Conservation (phyloP, 2,888 invertebrate genomes). For the Cantharis rufa region DNA sequence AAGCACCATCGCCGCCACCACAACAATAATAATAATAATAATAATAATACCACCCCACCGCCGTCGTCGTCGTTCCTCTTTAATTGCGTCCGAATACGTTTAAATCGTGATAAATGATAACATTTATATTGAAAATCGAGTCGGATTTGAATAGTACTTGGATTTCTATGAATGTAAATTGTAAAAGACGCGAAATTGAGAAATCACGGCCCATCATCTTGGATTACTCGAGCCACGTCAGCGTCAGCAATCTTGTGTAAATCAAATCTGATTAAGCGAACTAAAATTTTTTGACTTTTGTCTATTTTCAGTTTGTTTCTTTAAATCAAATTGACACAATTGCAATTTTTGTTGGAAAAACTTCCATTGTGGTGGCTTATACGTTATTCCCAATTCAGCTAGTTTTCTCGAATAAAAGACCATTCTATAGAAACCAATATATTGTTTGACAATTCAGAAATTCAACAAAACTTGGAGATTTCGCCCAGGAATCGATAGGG, state of each 20-base stretch:
- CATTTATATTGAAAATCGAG: neutral
- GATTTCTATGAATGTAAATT: neutral
- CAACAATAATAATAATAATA: no score
- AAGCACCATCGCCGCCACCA: no score
- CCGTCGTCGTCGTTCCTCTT: neutral
- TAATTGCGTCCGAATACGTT: neutral
- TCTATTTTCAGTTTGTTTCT: neutral
- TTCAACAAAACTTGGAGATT: conserved; percentile 19
- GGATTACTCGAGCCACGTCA: neutral
- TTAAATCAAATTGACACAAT: conserved; percentile 9
- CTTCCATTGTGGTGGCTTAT: conserved; percentile 12
- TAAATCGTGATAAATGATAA: neutral
- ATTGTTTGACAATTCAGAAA: conserved; percentile 17
- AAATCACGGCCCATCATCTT: conserved; percentile 7
- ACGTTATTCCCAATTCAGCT: conserved; percentile 17
- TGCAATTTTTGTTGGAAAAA: neutral
- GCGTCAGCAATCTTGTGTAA: neutral
- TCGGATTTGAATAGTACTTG: neutral
- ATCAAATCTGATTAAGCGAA: conserved; percentile 4
- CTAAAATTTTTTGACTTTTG: neutral
- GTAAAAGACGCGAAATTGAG: neutral
- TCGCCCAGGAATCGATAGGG: conserved; percentile 7
- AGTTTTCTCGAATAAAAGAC: conserved; percentile 21
- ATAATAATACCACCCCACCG: no score
- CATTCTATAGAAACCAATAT: conserved; percentile 20